phyloP scores from a whole-genome alignment of 2,797 vertebrate genomes.

The Lacerta agilis region DNA sequence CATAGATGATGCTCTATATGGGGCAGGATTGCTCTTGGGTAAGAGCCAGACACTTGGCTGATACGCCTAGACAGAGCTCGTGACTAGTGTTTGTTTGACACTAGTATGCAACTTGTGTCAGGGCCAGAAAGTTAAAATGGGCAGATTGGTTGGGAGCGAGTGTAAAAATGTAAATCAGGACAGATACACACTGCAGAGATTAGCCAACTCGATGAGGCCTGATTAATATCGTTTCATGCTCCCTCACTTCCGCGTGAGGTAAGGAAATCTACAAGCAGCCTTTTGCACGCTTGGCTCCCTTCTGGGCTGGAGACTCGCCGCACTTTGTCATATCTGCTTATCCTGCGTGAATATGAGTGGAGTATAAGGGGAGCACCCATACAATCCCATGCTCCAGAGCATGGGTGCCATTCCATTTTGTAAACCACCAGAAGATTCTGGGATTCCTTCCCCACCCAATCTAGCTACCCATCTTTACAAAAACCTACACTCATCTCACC shows the following conservation, averaged over 20 bases:
- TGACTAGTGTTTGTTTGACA: background rate
- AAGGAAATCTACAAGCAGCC: background rate
- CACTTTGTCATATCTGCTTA: background rate
- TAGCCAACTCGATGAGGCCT: background rate
- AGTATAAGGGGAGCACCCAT: background rate
- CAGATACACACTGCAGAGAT: background rate
- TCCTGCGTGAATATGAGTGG: too few species aligned
- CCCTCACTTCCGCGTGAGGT: background rate
- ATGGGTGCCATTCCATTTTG: background rate
- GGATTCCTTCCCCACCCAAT: background rate
- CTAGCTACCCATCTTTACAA: background rate
- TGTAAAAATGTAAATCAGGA: background rate
- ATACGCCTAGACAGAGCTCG: background rate
- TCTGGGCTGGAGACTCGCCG: background rate
- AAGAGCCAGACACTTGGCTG: background rate
- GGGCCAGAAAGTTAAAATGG: background rate
- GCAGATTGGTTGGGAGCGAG: background rate
- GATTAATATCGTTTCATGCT: slow-evolving; percentile 14
- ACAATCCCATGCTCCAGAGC: too few species aligned
- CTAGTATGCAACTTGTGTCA: background rate
- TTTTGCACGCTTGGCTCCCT: background rate
- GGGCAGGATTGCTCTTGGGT: background rate
- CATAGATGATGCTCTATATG: background rate
- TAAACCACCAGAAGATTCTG: background rate
- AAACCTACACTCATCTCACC: background rate